Evolutionary conservation across 2,888 invertebrate species (phyloP).

Genomic region (Tolmerus cingulatus): DNA sequence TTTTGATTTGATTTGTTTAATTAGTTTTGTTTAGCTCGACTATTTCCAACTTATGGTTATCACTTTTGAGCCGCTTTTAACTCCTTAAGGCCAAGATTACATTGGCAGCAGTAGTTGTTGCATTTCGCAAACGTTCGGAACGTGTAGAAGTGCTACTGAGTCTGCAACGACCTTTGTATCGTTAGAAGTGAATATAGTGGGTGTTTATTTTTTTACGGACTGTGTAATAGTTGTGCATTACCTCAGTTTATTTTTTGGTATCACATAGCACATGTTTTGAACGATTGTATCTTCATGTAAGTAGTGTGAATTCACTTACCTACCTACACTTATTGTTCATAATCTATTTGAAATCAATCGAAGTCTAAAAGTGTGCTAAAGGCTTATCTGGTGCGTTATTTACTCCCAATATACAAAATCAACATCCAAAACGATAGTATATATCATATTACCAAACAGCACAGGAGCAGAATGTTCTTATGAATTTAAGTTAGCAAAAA

Average conservation of each 20-base stretch:
- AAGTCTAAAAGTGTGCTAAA: background rate
- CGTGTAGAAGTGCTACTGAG: background rate
- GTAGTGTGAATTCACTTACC: background rate
- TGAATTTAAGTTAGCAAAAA: too few relatives aligned
- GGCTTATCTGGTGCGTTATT: background rate
- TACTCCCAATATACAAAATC: too few relatives aligned
- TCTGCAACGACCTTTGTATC: background rate
- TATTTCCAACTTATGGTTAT: slow-evolving; percentile 3
- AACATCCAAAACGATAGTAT: too few relatives aligned
- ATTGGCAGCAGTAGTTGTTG: background rate
- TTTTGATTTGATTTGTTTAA: slow-evolving; percentile 21
- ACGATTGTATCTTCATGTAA: background rate
- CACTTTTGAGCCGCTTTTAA: background rate
- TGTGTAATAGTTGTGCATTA: background rate
- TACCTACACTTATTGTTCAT: background rate
- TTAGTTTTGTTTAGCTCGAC: background rate
- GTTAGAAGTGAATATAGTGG: background rate
- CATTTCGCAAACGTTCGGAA: background rate
- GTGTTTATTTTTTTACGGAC: background rate
- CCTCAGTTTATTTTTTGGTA: background rate
- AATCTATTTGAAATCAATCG: background rate
- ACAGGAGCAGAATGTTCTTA: too few relatives aligned
- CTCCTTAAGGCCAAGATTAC: background rate
- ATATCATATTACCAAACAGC: too few relatives aligned
- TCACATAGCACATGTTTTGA: background rate